Evolutionary conservation across 1,140 invertebrate species (phyloP).

Genomic region (Zophobas morio): DNA sequence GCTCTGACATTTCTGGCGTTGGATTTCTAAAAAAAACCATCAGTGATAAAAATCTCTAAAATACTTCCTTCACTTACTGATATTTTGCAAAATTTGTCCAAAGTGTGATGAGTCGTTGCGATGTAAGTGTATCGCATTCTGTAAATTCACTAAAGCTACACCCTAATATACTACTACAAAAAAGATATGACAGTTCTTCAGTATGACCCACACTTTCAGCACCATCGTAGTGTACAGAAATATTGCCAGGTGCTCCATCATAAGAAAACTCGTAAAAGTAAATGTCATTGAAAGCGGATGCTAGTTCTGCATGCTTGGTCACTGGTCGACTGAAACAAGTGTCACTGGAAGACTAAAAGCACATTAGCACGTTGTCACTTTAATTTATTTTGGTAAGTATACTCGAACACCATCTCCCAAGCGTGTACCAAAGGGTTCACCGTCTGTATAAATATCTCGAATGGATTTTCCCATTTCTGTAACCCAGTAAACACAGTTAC

Average conservation of each 20-base stretch:
- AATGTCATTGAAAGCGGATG: slow-evolving; percentile 19
- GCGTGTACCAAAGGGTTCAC: slow-evolving; percentile 1
- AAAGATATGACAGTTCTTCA: slow-evolving; percentile 45
- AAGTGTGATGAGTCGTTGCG: slow-evolving; percentile 35
- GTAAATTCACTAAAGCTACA: slow-evolving; percentile 3
- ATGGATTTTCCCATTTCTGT: slow-evolving; percentile 14
- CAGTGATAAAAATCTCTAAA: neutral
- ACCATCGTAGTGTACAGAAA: slow-evolving; percentile 28
- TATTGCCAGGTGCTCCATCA: neutral
- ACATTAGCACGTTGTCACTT: neutral
- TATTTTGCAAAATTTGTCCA: slow-evolving; percentile 51
- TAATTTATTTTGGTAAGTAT: neutral
- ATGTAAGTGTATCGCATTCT: slow-evolving; percentile 26
- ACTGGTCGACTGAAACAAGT: slow-evolving; percentile 20
- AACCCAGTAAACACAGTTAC: no score
- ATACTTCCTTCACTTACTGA: slow-evolving; percentile 21
- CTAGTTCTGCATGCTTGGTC: slow-evolving; percentile 44
- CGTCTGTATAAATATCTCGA: slow-evolving; percentile 17
- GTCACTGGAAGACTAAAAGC: slow-evolving; percentile 46
- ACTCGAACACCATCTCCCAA: slow-evolving; percentile 22
- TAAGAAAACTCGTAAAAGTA: slow-evolving; percentile 50
- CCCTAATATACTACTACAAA: neutral
- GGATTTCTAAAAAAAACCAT: neutral
- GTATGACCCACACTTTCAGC: slow-evolving; percentile 47
- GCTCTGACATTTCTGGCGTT: neutral